These are phyloP conservation scores for Ichneumon xanthorius DNA, from an alignment of 2,888 invertebrate genomes.

Conservation along the genomic window DNA sequence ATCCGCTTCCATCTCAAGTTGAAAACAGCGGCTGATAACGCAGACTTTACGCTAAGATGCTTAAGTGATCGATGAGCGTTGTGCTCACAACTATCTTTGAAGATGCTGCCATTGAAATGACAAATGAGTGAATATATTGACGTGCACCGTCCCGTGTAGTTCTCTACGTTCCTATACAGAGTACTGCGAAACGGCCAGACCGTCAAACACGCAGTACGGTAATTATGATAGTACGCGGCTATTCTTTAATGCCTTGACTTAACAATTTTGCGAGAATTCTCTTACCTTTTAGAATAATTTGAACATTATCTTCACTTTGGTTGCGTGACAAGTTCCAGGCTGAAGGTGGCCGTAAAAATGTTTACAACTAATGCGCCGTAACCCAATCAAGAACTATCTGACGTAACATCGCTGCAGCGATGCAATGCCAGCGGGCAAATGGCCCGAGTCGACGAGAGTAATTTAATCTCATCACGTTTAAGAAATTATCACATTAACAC, in stretches of 20 bases:
- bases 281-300: too few species aligned
- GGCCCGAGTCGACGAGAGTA: too few species aligned
- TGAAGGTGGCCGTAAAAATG: too few species aligned
- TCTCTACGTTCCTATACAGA: not conserved
- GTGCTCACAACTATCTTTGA: not conserved
- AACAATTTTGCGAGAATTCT: too few species aligned
- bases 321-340: too few species aligned
- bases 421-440: too few species aligned
- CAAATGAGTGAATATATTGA: not conserved
- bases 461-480: too few species aligned
- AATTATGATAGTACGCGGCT: not conserved
- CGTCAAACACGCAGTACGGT: not conserved
- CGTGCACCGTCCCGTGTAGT: not conserved
- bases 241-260: not conserved
- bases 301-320: too few species aligned
- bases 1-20: not conserved
- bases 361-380: too few species aligned
- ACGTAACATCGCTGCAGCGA: too few species aligned
- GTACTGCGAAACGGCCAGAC: not conserved
- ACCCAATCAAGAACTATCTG: too few species aligned
- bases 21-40: not conserved
- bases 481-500: too few species aligned
- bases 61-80: constrained; percentile 28
- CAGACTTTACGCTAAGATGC: not conserved
- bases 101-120: constrained; percentile 18